Evolutionary conservation across 2,113 vertebrate species (phyloP), one percentile per base, ranked within the genome.

Genomic region (Perca schrenkii): DNA sequence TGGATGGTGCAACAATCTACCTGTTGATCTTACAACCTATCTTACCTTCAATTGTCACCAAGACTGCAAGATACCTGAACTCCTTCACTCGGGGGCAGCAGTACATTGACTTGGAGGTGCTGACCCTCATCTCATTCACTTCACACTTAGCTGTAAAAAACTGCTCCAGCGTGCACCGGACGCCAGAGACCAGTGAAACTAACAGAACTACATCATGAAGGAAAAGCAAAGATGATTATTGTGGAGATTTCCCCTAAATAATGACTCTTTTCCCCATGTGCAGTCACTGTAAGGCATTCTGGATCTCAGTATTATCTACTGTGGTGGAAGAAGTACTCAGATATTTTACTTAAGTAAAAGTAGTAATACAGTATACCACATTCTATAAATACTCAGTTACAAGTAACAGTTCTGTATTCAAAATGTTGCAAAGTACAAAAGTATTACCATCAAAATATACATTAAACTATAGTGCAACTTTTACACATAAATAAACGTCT

Each of bases 101-200:
- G 31, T 11, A 31, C 47, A 19, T 22, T 60, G 28, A 61, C 12
- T 31, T 15, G 4, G 31, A 65, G 12, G 11, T 52, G 15, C 31
- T 50, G 60, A 66, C 60, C 74, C 31, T 36, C 15, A 6, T 71
- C 22, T 6, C 25, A 36, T 46, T 25, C 1, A 3, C 56, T 63
- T 84, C 21, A 62, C 54, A 63, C 56, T 73, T 5, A 1, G 21
- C 49, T 74, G 43, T 22, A 72, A 47, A 75, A 78, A 73, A 34
- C 28, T 52, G n/a, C 15, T 40, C 19, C 22, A 22, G 40, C 4
- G 1, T 47, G 57, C 25, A 49, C 13, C 15, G n/a, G 7, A 46
- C 0, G 15, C 52, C 53, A 67, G 19, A 46, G 31, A 5, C 31
- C 36, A 43, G 10, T 63, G 63, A 72, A 67, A 22, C 46, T 7